Evolutionary conservation across 2,113 vertebrate species (phyloP).

Genomic region (Australoheros scitulus): DNA sequence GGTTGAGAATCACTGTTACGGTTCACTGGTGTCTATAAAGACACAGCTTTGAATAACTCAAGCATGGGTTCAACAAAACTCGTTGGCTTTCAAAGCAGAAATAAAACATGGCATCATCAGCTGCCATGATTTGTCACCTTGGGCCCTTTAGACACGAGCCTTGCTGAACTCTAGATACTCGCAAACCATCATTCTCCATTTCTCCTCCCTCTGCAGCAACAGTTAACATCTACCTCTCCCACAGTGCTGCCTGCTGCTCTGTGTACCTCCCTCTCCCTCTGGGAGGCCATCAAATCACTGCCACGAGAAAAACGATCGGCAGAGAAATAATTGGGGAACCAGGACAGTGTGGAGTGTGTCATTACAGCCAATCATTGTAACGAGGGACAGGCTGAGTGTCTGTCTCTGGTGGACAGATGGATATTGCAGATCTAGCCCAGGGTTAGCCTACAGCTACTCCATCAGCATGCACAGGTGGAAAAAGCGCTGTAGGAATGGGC

Average conservation of each 20-base stretch:
- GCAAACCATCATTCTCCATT: background rate
- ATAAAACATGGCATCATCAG: constrained; percentile 35
- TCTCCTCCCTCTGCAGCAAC: background rate
- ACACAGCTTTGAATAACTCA: constrained; percentile 30
- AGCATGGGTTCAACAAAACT: background rate
- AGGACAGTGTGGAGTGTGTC: constrained; percentile 64
- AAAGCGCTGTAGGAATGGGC: background rate
- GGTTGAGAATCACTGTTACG: background rate
- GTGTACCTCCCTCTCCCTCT: constrained; percentile 43
- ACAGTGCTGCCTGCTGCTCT: constrained; percentile 37
- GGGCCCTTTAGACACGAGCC: constrained; percentile 38
- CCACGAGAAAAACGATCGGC: constrained; percentile 63
- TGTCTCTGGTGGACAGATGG: constrained; percentile 61
- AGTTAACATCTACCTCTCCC: constrained; percentile 42
- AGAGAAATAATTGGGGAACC: constrained; percentile 68
- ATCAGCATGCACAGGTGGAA: constrained; percentile 45
- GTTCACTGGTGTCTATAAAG: background rate
- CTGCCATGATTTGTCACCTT: constrained; percentile 39
- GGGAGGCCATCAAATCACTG: constrained; percentile 72
- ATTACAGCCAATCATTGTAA: constrained; percentile 75
- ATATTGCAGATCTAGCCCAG: constrained; percentile 21
- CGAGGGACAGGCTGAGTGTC: constrained; percentile 54
- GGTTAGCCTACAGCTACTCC: constrained; percentile 51
- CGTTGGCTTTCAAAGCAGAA: constrained; percentile 22
- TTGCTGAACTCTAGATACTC: constrained; percentile 27